Base-by-base conservation (phyloP, 1,140 invertebrate species). In the Cyphomyrmex costatus region DNA sequence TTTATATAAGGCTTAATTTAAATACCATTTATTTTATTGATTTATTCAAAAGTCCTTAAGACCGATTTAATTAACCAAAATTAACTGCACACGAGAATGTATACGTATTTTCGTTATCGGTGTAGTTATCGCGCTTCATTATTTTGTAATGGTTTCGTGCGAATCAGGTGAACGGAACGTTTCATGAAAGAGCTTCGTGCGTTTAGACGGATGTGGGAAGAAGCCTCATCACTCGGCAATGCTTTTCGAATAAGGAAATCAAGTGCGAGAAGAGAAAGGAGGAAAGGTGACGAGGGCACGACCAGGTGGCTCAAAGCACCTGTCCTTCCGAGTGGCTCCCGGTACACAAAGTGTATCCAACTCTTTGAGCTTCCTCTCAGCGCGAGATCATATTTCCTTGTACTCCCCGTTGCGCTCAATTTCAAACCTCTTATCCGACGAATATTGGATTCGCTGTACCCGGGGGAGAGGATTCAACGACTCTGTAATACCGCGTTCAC, bases 221-320 rank as follows among this genome's bases (percentile, higher is more conserved):
- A 65, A 61, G 84, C 12, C 78, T 60, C 36, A 78, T 78, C n/a
- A n/a, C n/a, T n/a, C 60, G 84, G 78, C 42, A 84, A 73, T 76
- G 73, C 56, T 61, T 16, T n/a, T 24, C 56, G 88, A 89, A 86
- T 71, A 86, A 88, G 83, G 83, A 84, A 90, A 91, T 89, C 71
- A 73, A 91, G 86, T 76, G 79, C 82, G 79, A 77, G 42, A 85
- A 74, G 74, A 91, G 70, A 88, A 56, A 70, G 61, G 56, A 70
- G 56, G 65, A 60, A n/a, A 84, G 73, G 58, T 60, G 74, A 84
- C 60, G 71, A 78, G 30, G 60, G 51, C 58, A 51, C n/a, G 21
- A 60, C 88, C 90, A 91, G 91, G 88, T 91, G 90, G 74, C 53
- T 63, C 60, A 77, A 89, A 89, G 70, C 91, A 92, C 90, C 91